These are phyloP conservation scores for Caenorhabditis sp. DNA, from an alignment of 2,888 invertebrate genomes.

Conservation along the genomic window DNA sequence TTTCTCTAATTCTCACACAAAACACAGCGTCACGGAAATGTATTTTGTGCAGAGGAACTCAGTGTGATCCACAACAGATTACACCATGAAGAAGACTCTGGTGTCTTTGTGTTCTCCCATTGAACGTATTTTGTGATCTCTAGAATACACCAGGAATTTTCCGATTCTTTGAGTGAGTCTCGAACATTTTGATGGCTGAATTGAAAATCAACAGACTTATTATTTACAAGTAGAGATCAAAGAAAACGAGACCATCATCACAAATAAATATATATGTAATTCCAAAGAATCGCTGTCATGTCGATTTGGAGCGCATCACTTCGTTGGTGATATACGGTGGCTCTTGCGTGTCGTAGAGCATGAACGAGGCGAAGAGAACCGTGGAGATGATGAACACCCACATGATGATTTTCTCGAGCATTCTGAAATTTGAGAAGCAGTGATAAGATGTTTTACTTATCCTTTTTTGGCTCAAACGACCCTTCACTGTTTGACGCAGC, in stretches of 20 bases:
- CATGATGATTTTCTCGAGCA: constrained; percentile 81
- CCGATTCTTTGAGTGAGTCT: too few relatives aligned
- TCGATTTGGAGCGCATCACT: constrained; percentile 72
- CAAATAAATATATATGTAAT: constrained; percentile 12
- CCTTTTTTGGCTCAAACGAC: too few relatives aligned
- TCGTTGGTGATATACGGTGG: constrained; percentile 79
- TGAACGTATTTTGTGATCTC: too few relatives aligned
- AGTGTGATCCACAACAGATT: too few relatives aligned
- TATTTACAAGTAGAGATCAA: background rate
- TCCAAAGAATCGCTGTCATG: constrained; percentile 15
- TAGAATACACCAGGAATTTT: too few relatives aligned
- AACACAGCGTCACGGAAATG: too few relatives aligned
- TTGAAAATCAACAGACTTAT: background rate
- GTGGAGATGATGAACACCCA: constrained; percentile 79
- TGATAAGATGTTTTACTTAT: too few relatives aligned
- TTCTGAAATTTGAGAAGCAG: constrained; percentile 65
- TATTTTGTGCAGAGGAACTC: too few relatives aligned
- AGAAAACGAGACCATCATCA: constrained; percentile 3
- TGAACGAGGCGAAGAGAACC: constrained; percentile 77
- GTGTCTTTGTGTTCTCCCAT: too few relatives aligned
- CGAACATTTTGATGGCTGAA: background rate
- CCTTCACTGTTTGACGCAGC: too few relatives aligned
- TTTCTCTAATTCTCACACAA: too few relatives aligned
- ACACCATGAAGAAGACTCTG: too few relatives aligned
- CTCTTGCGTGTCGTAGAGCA: constrained; percentile 80